Conservation (phyloP, 1,140 invertebrate genomes). For the Pissodes strobi region DNA sequence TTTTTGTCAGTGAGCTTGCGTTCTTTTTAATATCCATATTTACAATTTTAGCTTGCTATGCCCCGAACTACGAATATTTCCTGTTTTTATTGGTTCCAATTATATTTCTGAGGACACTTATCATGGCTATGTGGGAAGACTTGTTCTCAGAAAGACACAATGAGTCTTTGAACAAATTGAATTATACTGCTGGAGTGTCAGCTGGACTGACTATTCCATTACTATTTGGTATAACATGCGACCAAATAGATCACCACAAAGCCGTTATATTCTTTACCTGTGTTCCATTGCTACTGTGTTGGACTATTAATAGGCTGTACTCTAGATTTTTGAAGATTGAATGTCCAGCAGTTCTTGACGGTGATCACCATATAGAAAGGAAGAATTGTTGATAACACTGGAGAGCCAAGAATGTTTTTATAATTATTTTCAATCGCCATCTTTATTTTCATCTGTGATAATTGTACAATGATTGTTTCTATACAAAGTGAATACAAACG, state of each 20-base stretch:
- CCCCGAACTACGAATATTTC: conserved; percentile 23
- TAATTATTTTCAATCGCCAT: too few relatives aligned
- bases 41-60: conserved; percentile 25
- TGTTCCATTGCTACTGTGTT: conserved; percentile 24
- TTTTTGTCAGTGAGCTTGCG: conserved; percentile 8
- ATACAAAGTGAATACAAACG: too few relatives aligned
- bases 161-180: conserved; percentile 8
- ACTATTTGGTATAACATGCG: conserved; percentile 26
- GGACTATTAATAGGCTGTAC: conserved; percentile 17
- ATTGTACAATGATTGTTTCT: too few relatives aligned
- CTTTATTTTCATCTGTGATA: too few relatives aligned
- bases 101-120: conserved; percentile 18
- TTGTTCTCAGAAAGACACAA: conserved; percentile 24
- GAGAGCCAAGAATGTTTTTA: too few relatives aligned
- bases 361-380: too few relatives aligned
- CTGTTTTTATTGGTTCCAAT: conserved; percentile 18
- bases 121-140: conserved; percentile 27
- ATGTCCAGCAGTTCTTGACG: too few relatives aligned
- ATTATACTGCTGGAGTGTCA: conserved; percentile 7
- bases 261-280: conserved; percentile 35
- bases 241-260: conserved; percentile 19
- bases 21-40: conserved; percentile 12
- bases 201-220: conserved; percentile 29
- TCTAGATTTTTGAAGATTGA: conserved; percentile 3
- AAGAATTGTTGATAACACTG: too few relatives aligned